Evolutionary conservation across 1,140 invertebrate genomes (phyloP), one percentile per base, ranked within the genome.

Genomic region (Oncopeltus fasciatus): DNA sequence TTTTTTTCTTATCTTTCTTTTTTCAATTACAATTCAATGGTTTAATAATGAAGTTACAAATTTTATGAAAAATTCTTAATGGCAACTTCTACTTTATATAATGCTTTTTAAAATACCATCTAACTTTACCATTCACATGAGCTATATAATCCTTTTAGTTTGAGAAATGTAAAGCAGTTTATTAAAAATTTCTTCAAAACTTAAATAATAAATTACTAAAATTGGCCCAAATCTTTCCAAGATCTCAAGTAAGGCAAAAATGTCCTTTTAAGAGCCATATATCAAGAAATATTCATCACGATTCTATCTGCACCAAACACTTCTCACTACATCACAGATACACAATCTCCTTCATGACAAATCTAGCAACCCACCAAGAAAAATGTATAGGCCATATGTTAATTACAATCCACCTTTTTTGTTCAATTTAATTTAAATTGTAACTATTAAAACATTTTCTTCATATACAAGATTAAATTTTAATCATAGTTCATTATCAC

Each of bases 311-410:
- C 14, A 8, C 5, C 31, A 5, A 53, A 53, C 49, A 53, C 49
- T 53, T 53, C 24, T 53, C 49, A 53, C 49, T 53, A 53, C 49
- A 53, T 53, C 49, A 53, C 49, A 53, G 49, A 53, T 53, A 53
- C 49, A 53, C 49, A 53, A 24, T 53, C 49, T 1, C 49, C 49
- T 24, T 24, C 49, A 53, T 26, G 21, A 24, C 49, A 26, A 53
- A 18, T 24, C 16, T 24, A 18, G 14, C 16, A 53, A 24, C 24
- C 49, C 49, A 53, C 24, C 26, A 24, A 24, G 20, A 53, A 24
- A 24, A 18, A 53, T 53, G 49, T 53, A 53, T 53, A 53, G 49
- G 49, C 49, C 49, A 53, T 53, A 53, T 53, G 49, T 53, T 53
- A 53, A 53, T 53, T 53, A 53, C 49, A 53, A 24, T 53, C 49